A percentile compares a stretch with the other conserved stretches of the same genome.
Conservation (phyloP, 37 sponge, comb jelly and placozoan species). For the Aphrocallistes beatrix region DNA sequence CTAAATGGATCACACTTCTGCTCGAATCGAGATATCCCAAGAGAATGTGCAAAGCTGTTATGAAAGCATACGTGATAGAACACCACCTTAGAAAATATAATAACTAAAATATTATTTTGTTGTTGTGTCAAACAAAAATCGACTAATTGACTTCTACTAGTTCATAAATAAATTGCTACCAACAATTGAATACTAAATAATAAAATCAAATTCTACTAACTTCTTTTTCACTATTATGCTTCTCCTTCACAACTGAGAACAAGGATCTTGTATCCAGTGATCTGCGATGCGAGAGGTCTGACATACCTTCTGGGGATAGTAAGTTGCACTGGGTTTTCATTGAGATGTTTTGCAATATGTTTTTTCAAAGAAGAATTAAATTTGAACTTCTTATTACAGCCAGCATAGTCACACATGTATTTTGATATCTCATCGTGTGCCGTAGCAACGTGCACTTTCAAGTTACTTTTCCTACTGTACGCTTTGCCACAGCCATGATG, state of each 20-base stretch:
- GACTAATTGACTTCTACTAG: too few species aligned
- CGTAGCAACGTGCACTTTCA: background rate
- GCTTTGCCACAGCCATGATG: background rate
- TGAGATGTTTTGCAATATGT: background rate
- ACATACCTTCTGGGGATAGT: background rate
- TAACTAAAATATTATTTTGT: too few species aligned
- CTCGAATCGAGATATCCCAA: too few species aligned
- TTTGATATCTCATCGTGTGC: background rate
- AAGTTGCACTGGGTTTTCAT: background rate
- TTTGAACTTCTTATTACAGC: background rate
- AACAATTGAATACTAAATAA: background rate
- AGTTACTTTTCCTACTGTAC: background rate
- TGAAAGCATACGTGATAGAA: too few species aligned
- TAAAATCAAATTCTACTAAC: background rate
- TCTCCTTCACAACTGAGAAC: background rate
- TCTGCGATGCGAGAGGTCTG: constrained; percentile 4
- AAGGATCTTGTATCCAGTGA: background rate
- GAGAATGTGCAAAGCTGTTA: too few species aligned
- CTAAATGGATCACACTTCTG: too few species aligned
- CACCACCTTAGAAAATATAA: too few species aligned
- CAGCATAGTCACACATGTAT: background rate
- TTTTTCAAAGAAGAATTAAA: background rate
- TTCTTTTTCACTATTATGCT: background rate
- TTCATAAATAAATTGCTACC: too few species aligned
- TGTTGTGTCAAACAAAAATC: too few species aligned